Evolutionary conservation across 2,888 invertebrate genomes (phyloP), one percentile per base, ranked within the genome.

Genomic region (Nasonovia ribisnigri): DNA sequence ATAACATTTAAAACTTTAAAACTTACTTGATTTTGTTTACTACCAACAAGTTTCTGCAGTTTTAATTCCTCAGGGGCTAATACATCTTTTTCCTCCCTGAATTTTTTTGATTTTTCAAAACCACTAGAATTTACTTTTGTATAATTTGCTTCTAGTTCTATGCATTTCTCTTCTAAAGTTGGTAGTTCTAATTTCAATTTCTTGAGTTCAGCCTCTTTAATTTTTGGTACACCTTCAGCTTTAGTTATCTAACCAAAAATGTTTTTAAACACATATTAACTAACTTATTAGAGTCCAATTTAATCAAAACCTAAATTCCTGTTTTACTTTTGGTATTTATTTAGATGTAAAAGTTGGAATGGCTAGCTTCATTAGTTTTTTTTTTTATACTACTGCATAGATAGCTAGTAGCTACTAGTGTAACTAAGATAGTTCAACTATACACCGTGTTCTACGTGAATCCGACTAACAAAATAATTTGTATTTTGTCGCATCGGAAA

Each of bases 51-150:
- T 95, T 97, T 97, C 95, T 97, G 97, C 13, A 98, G 96, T 4
- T 96, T 97, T 42, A 97, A 97, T 42, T 99, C 96, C 95, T 97
- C 96, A 0, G 96, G 96, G 96, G 98, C 97, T 0, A 97, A 96
- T 91, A 96, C 96, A 94, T 97, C 97, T 95, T 98, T 98, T 92
- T 97, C 96, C 94, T 97, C 97, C 96, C 98, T 97, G 2, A 98
- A 95, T 1, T 96, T 97, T 96, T 97, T 96, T 0, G 98, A 98
- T 96, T 97, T 97, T 6, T 96, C 96, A 95, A 97, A 96, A n/a
- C 98, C 96, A 91, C 96, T 97, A 24, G 96, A 97, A 96, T 97
- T 96, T 0, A 97, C 96, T 86, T 96, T 96, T 43, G 97, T 96
- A 94, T 97, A 95, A 95, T 97, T 97, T 77, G 95, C 96, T 95